phyloP scores from a whole-genome alignment of 2,888 invertebrate genomes.

The Capitulum mitella region DNA sequence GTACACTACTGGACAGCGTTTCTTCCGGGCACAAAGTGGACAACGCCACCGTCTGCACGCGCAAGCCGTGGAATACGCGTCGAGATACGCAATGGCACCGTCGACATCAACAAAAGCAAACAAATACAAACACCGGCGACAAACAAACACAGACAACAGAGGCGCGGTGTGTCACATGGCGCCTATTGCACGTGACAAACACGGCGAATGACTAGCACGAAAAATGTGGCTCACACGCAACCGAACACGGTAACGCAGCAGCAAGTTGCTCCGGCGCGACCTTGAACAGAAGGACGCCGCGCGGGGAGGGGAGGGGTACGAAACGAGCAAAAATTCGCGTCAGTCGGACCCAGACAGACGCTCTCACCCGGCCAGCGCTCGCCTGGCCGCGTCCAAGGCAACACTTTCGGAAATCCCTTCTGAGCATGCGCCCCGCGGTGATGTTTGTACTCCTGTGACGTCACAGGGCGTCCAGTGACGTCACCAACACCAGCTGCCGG shows the following conservation, averaged over 20 bases:
- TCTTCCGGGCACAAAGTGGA: background rate
- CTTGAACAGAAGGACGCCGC: too few species aligned
- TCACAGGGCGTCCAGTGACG: background rate
- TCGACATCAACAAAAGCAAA: too few species aligned
- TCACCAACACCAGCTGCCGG: background rate
- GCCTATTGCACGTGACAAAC: background rate
- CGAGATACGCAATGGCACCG: too few species aligned
- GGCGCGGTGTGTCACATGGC: background rate
- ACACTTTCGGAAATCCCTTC: background rate
- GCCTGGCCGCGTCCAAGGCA: background rate
- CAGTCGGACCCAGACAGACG: background rate
- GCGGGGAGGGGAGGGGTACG: too few species aligned
- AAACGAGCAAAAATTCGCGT: too few species aligned
- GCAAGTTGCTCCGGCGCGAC: too few species aligned
- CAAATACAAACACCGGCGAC: background rate
- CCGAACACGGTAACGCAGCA: background rate
- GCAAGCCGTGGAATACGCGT: too few species aligned
- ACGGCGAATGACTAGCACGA: background rate
- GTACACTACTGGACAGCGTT: too few species aligned
- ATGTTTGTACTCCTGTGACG: background rate
- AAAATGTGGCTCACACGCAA: background rate
- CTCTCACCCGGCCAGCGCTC: background rate
- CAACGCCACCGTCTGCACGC: background rate
- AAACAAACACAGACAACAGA: too few species aligned
- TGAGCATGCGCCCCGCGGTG: background rate